Base-by-base conservation (phyloP, 1,140 invertebrate species). In the Macrostomum lignano region DNA sequence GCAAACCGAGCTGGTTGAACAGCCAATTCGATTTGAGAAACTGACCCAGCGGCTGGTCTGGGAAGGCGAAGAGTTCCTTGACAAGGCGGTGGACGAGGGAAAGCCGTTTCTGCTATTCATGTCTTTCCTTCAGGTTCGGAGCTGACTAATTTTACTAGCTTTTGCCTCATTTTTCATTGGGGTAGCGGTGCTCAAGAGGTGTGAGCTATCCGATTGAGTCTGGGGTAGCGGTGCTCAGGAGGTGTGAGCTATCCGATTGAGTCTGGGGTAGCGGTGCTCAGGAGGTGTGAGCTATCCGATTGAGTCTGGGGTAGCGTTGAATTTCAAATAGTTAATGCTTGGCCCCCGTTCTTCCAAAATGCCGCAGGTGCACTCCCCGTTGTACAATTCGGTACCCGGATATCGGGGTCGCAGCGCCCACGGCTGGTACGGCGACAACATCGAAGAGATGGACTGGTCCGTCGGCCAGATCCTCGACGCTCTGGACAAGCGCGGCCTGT, bases 371-470 rank as follows among this genome's bases (percentile, higher is more conserved):
- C n/a, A n/a, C n/a, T n/a, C n/a, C 25, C 15, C 25, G 11, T 25
- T 14, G 11, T 2, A 14, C 11, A 25, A 2, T n/a, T 31, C n/a
- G n/a, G n/a, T n/a, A n/a, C n/a, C n/a, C n/a, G n/a, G n/a, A n/a
- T n/a, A n/a, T n/a, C n/a, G n/a, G n/a, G n/a, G n/a, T n/a, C n/a
- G 15, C 20, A 21, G 19, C 10, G 23, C 23, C 11, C 32, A 24
- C 17, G 38, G 38, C 13, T 17, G 17, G 10, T 55, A 53, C 39
- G 54, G 54, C n/a, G 52, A 57, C 42, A 46, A 55, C 10, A 39
- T 58, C 7, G 38, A 39, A 32, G 53, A 57, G 35, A 25, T 58
- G 15, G 54, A 57, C 34, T 40, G 46, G 33, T 42, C 42, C 7
- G 46, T 58, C 23, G 52, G 50, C 2, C 24, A 35, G 13, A 52